phyloP scores from a whole-genome alignment of 30 jellyfish, hydroid and myxozoan species.

The Rhopilema esculentum region DNA sequence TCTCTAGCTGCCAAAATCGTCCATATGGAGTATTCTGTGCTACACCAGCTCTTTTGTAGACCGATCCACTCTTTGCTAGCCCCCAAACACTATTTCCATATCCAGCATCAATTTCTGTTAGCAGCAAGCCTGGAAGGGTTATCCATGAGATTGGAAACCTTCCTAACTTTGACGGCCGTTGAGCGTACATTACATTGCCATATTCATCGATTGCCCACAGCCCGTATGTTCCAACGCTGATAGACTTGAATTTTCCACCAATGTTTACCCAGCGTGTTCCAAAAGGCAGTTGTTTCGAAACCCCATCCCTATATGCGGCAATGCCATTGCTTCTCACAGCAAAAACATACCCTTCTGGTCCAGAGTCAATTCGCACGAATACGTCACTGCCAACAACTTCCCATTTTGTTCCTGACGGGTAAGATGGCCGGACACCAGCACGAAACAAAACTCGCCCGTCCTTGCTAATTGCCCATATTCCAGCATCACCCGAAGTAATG shows the following conservation, averaged over 20 bases:
- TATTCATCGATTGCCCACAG: slow-evolving; percentile 66
- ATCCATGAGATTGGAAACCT: slow-evolving; percentile 45
- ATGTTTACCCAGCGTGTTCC: slow-evolving; percentile 67
- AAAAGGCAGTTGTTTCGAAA: slow-evolving; percentile 36
- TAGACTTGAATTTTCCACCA: slow-evolving; percentile 27
- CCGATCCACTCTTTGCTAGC: slow-evolving; percentile 50
- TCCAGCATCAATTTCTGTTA: slow-evolving; percentile 73
- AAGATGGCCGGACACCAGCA: slow-evolving; percentile 4
- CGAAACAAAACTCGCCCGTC: slow-evolving; percentile 32
- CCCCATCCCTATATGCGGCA: slow-evolving; percentile 63
- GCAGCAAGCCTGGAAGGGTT: slow-evolving; percentile 17
- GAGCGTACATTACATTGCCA: slow-evolving; percentile 38
- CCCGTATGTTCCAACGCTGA: slow-evolving; percentile 72
- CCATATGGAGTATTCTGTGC: slow-evolving; percentile 77
- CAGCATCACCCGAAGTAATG: slow-evolving; percentile 75
- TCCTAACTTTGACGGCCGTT: slow-evolving; percentile 29
- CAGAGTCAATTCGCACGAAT: slow-evolving; percentile 63
- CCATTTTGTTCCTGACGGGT: slow-evolving; percentile 52
- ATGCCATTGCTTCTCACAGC: slow-evolving; percentile 32
- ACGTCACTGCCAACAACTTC: slow-evolving; percentile 18
- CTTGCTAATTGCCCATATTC: slow-evolving; percentile 72
- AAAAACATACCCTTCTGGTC: slow-evolving; percentile 49
- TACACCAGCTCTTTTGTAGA: slow-evolving; percentile 61
- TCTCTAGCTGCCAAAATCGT: slow-evolving; percentile 38
- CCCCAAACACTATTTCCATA: slow-evolving; percentile 84